phyloP scores from a whole-genome alignment of 2,888 invertebrate genomes.

The Hirtodrosophila confusa region DNA sequence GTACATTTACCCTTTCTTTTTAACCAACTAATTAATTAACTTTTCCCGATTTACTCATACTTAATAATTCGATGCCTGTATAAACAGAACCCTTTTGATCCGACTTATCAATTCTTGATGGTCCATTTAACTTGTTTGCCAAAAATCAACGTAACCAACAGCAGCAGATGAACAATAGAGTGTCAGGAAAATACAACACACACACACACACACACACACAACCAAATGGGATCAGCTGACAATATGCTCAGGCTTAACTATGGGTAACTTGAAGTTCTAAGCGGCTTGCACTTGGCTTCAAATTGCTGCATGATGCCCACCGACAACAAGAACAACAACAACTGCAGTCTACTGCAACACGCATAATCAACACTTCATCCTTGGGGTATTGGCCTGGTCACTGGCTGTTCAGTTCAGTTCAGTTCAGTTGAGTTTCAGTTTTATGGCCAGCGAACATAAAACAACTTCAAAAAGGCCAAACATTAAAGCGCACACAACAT shows the following conservation, averaged over 20 bases:
- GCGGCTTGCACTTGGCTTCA: conserved; percentile 52
- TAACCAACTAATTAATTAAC: no score
- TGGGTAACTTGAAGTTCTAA: conserved; percentile 29
- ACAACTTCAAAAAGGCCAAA: conserved; percentile 61
- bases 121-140: conserved; percentile 22
- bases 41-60: not conserved
- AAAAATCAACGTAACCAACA: conserved; percentile 18
- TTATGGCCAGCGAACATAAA: conserved; percentile 64
- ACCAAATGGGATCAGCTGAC: conserved; percentile 44
- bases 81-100: conserved; percentile 23
- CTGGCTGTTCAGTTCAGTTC: conserved; percentile 5
- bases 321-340: conserved; percentile 26
- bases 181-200: conserved; percentile 3
- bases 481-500: conserved; percentile 73
- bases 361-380: conserved; percentile 64
- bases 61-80: conserved; percentile 10
- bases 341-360: conserved; percentile 49
- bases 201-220: not conserved
- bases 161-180: conserved; percentile 9
- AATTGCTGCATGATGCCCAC: conserved; percentile 29
- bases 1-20: no score
- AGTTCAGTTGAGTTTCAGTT: conserved; percentile 21
- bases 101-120: conserved; percentile 26
- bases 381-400: conserved; percentile 46
- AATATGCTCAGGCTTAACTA: conserved; percentile 37